A percentile compares a stretch with the other conserved stretches of the same genome.
Evolutionary conservation across 2,797 vertebrate genomes (phyloP).

Genomic region (Notoglanidium macrostoma): DNA sequence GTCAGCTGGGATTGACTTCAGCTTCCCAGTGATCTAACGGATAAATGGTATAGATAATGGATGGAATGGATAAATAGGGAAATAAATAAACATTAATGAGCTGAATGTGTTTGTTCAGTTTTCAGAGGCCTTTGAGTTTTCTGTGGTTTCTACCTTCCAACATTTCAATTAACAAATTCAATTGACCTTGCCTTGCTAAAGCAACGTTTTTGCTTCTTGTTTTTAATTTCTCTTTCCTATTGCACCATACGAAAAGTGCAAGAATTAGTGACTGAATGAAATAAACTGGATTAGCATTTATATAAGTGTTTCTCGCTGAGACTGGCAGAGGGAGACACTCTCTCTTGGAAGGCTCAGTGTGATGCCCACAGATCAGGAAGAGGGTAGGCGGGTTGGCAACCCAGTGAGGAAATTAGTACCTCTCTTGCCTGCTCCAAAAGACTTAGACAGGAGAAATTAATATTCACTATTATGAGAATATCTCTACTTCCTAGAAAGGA

Average conservation of each 20-base stretch:
- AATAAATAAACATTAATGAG: conserved; percentile 24
- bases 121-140: neutral
- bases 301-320: conserved; percentile 51
- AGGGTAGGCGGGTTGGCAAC: conserved; percentile 32
- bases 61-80: neutral
- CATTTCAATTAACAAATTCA: conserved; percentile 42
- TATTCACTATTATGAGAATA: conserved; percentile 27
- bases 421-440: conserved; percentile 29
- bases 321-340: conserved; percentile 43
- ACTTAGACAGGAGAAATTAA: conserved; percentile 26
- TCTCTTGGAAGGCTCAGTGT: conserved; percentile 29
- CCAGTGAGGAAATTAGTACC: conserved; percentile 29
- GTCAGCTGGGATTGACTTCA: too few species aligned
- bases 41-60: too few species aligned
- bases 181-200: conserved; percentile 42
- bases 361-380: conserved; percentile 17
- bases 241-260: conserved; percentile 47
- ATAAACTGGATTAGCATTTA: conserved; percentile 61
- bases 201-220: conserved; percentile 42
- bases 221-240: conserved; percentile 40
- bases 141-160: neutral
- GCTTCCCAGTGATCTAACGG: too few species aligned
- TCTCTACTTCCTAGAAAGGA: conserved; percentile 9
- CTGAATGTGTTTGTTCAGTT: neutral
- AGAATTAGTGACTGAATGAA: conserved; percentile 60